Percentiles rank a stretch among this genome's conserved stretches.
phyloP scores from a whole-genome alignment of 2,113 vertebrate genomes.

The Percina caprodes region DNA sequence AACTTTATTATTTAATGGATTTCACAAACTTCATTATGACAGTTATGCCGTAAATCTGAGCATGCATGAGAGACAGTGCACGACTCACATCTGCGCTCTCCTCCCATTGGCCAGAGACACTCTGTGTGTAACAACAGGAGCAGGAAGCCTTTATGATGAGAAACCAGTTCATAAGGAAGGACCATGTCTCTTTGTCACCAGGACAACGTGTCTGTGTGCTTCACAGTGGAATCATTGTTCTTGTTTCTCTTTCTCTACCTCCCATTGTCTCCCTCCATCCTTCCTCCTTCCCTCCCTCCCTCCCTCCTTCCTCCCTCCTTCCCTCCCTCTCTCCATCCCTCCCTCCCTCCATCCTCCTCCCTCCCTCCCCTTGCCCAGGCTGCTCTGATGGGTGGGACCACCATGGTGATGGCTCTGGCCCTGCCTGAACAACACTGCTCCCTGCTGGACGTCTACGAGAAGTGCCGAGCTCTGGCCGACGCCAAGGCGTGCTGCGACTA shows the following conservation, averaged over 20 bases:
- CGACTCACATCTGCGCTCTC: too few species aligned
- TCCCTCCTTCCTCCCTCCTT: not conserved
- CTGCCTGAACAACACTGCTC: slow-evolving; percentile 95
- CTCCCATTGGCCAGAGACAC: too few species aligned
- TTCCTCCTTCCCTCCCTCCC: too few species aligned
- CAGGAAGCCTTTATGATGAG: slow-evolving; percentile 10
- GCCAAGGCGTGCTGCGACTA: slow-evolving; percentile 98
- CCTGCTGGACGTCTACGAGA: slow-evolving; percentile 93
- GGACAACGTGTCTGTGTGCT: slow-evolving; percentile 40
- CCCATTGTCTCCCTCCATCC: not conserved
- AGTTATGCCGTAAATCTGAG: too few species aligned
- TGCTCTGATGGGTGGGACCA: slow-evolving; percentile 95
- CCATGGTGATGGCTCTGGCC: slow-evolving; percentile 93
- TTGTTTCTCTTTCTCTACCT: slow-evolving; percentile 25
- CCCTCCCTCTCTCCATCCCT: too few species aligned
- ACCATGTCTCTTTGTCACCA: slow-evolving; percentile 36
- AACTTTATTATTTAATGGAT: too few species aligned
- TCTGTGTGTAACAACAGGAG: not conserved
- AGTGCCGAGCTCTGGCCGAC: slow-evolving; percentile 89
- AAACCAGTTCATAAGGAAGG: slow-evolving; percentile 34
- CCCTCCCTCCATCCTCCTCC: too few species aligned
- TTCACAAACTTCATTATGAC: too few species aligned
- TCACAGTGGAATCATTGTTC: slow-evolving; percentile 58
- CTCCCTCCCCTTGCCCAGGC: slow-evolving; percentile 82
- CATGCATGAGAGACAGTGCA: too few species aligned